Conservation (phyloP, 2,888 invertebrate genomes). For the Caenorhabditis plicata region DNA sequence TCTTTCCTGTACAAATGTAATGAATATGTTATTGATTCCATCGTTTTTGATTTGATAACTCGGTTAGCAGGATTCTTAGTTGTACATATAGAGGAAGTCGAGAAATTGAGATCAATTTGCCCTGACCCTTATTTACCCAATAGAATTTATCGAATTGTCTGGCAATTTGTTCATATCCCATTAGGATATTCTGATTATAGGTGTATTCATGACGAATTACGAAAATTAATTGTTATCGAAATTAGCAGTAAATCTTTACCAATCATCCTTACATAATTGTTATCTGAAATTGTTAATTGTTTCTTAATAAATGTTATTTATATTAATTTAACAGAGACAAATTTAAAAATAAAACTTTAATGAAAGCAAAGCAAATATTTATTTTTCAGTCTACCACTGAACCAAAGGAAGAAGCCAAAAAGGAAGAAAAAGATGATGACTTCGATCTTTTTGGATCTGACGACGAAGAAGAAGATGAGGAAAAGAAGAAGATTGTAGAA, state of each 20-base stretch:
- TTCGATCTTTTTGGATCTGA: constrained; percentile 64
- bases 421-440: constrained; percentile 44
- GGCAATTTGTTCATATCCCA: constrained; percentile 47
- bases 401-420: constrained; percentile 1
- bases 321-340: constrained; percentile 1
- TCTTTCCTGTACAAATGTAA: constrained; percentile 50
- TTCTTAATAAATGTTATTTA: background rate
- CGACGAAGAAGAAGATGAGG: constrained; percentile 61
- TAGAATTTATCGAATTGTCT: constrained; percentile 55
- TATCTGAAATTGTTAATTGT: background rate
- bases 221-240: constrained; percentile 7
- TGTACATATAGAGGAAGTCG: constrained; percentile 35
- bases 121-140: constrained; percentile 48
- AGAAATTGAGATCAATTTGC: constrained; percentile 39
- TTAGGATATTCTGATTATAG: constrained; percentile 41
- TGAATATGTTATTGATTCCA: constrained; percentile 9
- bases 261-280: constrained; percentile 27
- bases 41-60: constrained; percentile 20
- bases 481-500: constrained; percentile 75
- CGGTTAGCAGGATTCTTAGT: constrained; percentile 30
- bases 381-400: background rate
- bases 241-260: constrained; percentile 17
- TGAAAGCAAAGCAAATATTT: background rate
- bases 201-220: constrained; percentile 46
- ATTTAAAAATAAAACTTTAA: background rate